Conservation (phyloP, 1,140 invertebrate species). For the Trichonephila clavipes region DNA sequence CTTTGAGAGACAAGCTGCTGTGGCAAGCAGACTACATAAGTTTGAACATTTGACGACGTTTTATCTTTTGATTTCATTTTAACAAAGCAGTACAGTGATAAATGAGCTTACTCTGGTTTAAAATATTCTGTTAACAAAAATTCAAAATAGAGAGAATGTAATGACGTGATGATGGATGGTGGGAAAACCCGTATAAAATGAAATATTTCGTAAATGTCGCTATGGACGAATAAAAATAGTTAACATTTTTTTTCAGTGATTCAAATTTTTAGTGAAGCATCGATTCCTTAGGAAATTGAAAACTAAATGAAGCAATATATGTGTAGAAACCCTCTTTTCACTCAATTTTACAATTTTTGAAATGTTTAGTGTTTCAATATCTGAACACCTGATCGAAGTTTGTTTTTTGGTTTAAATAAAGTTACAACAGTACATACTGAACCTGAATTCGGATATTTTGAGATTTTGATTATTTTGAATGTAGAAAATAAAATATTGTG, state of each 20-base stretch:
- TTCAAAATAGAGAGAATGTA: not conserved
- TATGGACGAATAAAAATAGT: not conserved
- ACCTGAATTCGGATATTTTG: no score
- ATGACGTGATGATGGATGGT: not conserved
- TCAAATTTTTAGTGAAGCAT: no score
- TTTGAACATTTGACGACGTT: not conserved
- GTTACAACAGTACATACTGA: no score
- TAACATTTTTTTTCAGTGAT: no score
- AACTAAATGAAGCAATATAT: not conserved
- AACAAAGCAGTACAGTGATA: not conserved
- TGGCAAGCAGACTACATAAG: not conserved
- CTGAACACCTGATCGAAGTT: no score
- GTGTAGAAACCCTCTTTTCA: not conserved
- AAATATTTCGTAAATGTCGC: not conserved
- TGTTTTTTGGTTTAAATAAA: no score
- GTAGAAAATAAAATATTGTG: no score
- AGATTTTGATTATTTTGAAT: no score
- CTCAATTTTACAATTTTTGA: not conserved
- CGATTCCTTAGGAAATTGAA: not conserved
- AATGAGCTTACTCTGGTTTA: not conserved
- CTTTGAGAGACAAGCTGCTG: not conserved
- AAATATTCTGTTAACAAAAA: not conserved
- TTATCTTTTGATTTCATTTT: not conserved
- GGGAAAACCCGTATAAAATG: not conserved
- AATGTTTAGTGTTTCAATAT: not conserved